A percentile compares a stretch with the other conserved stretches of the same genome.
phyloP scores from a whole-genome alignment of 2,888 invertebrate species.

The Tortricodes alternella region DNA sequence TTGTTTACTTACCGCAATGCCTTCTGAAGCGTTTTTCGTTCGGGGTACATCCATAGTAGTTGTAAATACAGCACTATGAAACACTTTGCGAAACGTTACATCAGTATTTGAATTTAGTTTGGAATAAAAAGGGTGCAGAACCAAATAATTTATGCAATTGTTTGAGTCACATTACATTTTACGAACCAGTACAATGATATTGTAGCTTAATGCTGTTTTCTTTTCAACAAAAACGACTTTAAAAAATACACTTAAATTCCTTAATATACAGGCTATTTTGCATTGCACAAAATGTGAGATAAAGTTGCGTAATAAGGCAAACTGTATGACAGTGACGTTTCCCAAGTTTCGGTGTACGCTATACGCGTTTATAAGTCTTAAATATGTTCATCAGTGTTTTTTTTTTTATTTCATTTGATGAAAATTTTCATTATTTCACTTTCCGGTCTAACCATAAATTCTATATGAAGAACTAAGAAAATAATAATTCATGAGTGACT shows the following conservation, averaged over 20 bases:
- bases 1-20: slow-evolving; percentile 65
- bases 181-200: not conserved
- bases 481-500: too few relatives aligned
- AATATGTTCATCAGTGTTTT: not conserved
- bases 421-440: not conserved
- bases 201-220: not conserved
- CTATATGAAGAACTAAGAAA: too few relatives aligned
- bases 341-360: slow-evolving; percentile 6
- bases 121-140: slow-evolving; percentile 10
- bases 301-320: not conserved
- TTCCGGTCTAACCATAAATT: too few relatives aligned
- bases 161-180: slow-evolving; percentile 21
- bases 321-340: slow-evolving; percentile 3
- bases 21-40: slow-evolving; percentile 74
- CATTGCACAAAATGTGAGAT: not conserved
- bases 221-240: not conserved
- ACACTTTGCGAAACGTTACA: not conserved
- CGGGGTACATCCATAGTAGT: slow-evolving; percentile 61
- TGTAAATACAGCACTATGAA: not conserved
- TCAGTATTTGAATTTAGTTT: slow-evolving; percentile 2
- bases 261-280: not conserved
- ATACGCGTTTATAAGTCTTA: too few relatives aligned
- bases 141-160: slow-evolving; percentile 21
- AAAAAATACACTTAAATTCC: not conserved
- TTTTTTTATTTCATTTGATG: not conserved